These are phyloP conservation scores for Trididemnum clinides DNA, from an alignment of 23 tunicate genomes.

Conservation along the genomic window DNA sequence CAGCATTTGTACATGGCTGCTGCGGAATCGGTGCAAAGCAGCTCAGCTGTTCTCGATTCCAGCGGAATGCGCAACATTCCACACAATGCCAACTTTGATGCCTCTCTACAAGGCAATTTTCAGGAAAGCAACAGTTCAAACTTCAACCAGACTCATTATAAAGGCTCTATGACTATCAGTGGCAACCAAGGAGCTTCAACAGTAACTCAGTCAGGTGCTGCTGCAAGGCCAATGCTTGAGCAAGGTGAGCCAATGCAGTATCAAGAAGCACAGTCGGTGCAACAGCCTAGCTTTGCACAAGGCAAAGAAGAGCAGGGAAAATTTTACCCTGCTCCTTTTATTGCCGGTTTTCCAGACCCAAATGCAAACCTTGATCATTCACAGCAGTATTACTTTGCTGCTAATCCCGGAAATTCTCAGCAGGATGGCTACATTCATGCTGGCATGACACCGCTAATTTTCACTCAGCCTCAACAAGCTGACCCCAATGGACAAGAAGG, in stretches of 20 bases:
- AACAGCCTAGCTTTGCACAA: background rate
- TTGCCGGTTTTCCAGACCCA: slow-evolving; percentile 46
- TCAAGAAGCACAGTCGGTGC: background rate
- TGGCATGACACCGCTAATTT: slow-evolving; percentile 40
- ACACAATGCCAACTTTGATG: background rate
- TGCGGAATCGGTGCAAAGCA: background rate
- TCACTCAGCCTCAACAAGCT: slow-evolving; percentile 58
- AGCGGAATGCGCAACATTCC: background rate
- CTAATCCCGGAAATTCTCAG: slow-evolving; percentile 17
- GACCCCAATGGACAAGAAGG: slow-evolving; percentile 36
- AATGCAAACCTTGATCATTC: background rate
- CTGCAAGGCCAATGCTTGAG: background rate
- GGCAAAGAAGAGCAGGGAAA: slow-evolving; percentile 22
- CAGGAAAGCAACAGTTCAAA: background rate
- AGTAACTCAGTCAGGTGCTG: background rate
- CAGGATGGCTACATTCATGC: slow-evolving; percentile 28
- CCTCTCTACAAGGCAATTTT: background rate
- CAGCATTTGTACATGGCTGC: background rate
- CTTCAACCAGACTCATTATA: background rate
- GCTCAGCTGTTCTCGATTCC: background rate
- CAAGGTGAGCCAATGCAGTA: background rate
- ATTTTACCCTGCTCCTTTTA: slow-evolving; percentile 48
- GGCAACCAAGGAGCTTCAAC: background rate
- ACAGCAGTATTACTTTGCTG: slow-evolving; percentile 22
- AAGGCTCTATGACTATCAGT: background rate